Evolutionary conservation across 2,888 invertebrate species (phyloP).

Genomic region (Scaeva pyrastri): DNA sequence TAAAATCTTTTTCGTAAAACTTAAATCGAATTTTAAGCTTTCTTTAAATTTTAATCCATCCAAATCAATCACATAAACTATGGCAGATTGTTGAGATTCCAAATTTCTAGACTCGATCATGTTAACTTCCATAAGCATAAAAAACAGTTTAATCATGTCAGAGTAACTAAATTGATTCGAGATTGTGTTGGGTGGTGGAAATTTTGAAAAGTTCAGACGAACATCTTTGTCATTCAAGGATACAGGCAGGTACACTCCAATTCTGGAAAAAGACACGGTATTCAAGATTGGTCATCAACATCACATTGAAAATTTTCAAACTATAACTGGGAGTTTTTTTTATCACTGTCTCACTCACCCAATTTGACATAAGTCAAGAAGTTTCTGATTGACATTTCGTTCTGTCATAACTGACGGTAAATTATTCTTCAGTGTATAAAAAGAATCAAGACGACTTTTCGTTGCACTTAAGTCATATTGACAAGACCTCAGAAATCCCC

Average conservation of each 20-base stretch:
- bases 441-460: conserved; percentile 26
- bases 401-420: conserved; percentile 34
- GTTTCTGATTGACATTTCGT: conserved; percentile 9
- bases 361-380: conserved; percentile 36
- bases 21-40: conserved; percentile 27
- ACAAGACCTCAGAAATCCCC: conserved; percentile 37
- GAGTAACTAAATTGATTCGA: conserved; percentile 82
- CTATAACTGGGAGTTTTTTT: no score
- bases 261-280: background rate
- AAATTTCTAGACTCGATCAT: conserved; percentile 82
- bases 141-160: conserved; percentile 84
- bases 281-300: background rate
- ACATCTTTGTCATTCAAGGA: background rate
- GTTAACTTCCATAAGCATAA: conserved; percentile 86
- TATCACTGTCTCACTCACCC: conserved; percentile 14
- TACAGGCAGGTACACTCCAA: conserved; percentile 16
- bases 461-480: conserved; percentile 20
- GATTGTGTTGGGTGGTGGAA: conserved; percentile 79
- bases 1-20: conserved; percentile 9
- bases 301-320: no score
- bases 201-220: conserved; percentile 37
- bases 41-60: conserved; percentile 30
- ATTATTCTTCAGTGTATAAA: conserved; percentile 35
- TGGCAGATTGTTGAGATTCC: background rate
- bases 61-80: conserved; percentile 41